A percentile compares a stretch with the other conserved stretches of the same genome.
These are phyloP conservation scores for Trypoxylon attenuatum DNA, from an alignment of 2,888 invertebrate species.

Conservation along the genomic window DNA sequence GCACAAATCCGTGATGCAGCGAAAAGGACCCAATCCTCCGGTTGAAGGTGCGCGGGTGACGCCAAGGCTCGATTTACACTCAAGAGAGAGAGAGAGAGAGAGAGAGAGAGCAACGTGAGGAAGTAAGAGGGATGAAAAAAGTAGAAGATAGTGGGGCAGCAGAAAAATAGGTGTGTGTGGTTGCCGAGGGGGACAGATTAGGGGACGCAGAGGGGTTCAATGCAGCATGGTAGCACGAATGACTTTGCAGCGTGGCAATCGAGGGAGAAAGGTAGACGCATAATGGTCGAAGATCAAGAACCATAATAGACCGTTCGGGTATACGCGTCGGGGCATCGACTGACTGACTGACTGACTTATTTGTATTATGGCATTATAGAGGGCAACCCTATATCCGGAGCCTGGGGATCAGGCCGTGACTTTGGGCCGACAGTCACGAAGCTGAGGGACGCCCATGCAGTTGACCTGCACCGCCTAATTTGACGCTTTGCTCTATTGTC, in stretches of 20 bases:
- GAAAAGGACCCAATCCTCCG: conserved; percentile 8
- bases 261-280: conserved; percentile 53
- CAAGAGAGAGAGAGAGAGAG: not conserved
- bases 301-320: conserved; percentile 58
- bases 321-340: conserved; percentile 48
- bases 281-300: conserved; percentile 62
- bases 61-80: conserved; percentile 3
- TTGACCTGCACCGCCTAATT: conserved; percentile 70
- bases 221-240: conserved; percentile 27
- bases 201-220: conserved; percentile 21
- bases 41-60: conserved; percentile 11
- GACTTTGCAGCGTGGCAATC: conserved; percentile 50
- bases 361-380: conserved; percentile 59
- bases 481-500: conserved; percentile 59
- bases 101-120: conserved; percentile 5
- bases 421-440: conserved; percentile 40
- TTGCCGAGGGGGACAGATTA: conserved; percentile 4
- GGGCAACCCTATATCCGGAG: conserved; percentile 54
- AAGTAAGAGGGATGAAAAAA: conserved; percentile 5
- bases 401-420: conserved; percentile 18
- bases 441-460: conserved; percentile 63
- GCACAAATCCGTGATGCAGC: conserved; percentile 2
- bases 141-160: conserved; percentile 18
- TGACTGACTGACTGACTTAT: conserved; percentile 56
- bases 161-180: not conserved